Evolutionary conservation across 2,113 vertebrate genomes (phyloP).

Genomic region (Trinectes maculatus): DNA sequence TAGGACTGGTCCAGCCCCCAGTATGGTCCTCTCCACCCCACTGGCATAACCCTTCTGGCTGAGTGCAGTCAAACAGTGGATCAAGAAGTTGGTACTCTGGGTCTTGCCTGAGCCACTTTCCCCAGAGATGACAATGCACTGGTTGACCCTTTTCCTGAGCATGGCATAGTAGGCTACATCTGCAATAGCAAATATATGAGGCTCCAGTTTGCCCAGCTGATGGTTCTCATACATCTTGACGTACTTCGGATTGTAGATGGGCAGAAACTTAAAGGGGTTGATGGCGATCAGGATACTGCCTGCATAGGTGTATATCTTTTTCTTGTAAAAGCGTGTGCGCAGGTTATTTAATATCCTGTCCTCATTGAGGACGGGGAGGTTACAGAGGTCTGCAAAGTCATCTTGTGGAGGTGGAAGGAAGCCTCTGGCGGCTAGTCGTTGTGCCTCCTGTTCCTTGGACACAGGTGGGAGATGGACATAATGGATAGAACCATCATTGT

Average conservation of each 20-base stretch:
- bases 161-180: conserved; percentile 97
- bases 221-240: conserved; percentile 99
- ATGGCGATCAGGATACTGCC: conserved; percentile 97
- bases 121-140: conserved; percentile 98
- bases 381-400: conserved; percentile 93
- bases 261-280: conserved; percentile 97
- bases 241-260: conserved; percentile 99
- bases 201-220: conserved; percentile 95
- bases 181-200: conserved; percentile 97
- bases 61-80: conserved; percentile 96
- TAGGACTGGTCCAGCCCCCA: conserved; percentile 96
- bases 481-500: conserved; percentile 88
- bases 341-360: conserved; percentile 90
- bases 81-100: conserved; percentile 98
- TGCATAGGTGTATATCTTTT: conserved; percentile 97
- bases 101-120: conserved; percentile 98
- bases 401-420: conserved; percentile 91
- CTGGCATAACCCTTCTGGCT: conserved; percentile 99
- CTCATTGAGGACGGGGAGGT: conserved; percentile 91
- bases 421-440: conserved; percentile 88
- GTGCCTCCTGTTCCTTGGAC: conserved; percentile 82
- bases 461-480: conserved; percentile 86
- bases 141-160: conserved; percentile 92
- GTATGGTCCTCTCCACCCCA: conserved; percentile 96
- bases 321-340: conserved; percentile 90